phyloP scores from a whole-genome alignment of 2,797 vertebrate species.

The Aselliscus stoliczkanus region DNA sequence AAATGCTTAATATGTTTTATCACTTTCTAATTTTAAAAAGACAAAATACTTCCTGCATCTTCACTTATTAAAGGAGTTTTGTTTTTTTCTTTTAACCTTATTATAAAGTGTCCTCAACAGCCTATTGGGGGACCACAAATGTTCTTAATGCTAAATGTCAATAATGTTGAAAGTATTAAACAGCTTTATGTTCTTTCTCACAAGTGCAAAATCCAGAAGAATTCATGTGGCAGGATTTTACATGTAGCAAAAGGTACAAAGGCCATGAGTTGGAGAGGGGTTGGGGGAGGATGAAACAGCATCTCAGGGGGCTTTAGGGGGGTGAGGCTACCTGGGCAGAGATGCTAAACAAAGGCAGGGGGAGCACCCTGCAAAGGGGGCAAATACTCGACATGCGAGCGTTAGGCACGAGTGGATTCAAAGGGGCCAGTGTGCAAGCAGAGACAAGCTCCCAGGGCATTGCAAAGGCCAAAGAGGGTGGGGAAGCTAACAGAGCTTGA shows the following conservation, averaged over 20 bases:
- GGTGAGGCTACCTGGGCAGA: background rate
- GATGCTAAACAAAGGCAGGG: background rate
- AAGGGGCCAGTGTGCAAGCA: accelerated
- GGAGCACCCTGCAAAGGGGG: background rate
- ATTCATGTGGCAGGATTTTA: background rate
- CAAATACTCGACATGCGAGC: accelerated
- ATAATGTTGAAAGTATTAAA: background rate
- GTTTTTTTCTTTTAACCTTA: background rate
- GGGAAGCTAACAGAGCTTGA: accelerated
- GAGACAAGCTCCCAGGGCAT: background rate
- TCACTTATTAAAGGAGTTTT: background rate
- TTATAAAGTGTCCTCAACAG: background rate
- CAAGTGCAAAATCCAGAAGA: background rate
- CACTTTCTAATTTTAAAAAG: background rate
- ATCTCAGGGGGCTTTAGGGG: background rate
- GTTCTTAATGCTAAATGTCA: background rate
- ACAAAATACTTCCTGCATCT: background rate
- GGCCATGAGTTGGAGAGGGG: background rate
- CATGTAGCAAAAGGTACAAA: background rate
- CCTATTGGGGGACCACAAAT: background rate
- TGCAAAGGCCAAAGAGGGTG: accelerated
- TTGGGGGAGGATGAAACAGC: accelerated
- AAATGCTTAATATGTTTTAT: background rate
- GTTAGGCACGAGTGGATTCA: background rate
- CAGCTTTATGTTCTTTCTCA: background rate